Base-by-base conservation (phyloP, 2,113 vertebrate species). In the Silurus glanis region DNA sequence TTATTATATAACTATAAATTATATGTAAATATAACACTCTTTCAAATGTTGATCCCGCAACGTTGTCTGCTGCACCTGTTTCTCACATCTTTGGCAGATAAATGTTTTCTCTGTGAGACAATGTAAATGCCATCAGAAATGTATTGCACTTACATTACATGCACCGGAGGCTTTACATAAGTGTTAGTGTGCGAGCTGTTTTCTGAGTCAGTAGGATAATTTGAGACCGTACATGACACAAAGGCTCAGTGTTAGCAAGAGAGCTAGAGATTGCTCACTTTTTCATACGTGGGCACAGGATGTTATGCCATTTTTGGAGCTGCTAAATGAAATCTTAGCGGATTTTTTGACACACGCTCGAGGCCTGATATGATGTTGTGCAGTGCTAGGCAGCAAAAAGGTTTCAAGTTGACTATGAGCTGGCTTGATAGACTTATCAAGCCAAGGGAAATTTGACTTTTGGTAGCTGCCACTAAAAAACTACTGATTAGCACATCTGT, bases 191-290 rank as follows among this genome's bases (percentile, higher is more conserved):
- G 23, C 49, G 45, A 79, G 23, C 74, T 72, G 85, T 16, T 80
- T 78, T 81, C 71, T 90, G 91, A 91, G 74, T 91, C 89, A 89
- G 82, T 55, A 23, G 79, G 72, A 82, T 87, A 86, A 88, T 86
- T 88, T 85, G 79, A 86, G 83, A 74, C 64, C 61, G 85, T 74
- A 85, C 83, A 55, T 87, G 88, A 84, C 79, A 87, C n/a, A 37
- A 84, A 69, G 87, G 23, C 86, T 62, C n/a, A 28, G 21, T 66
- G 67, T 83, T 82, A 86, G 67, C 47, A 49, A 19, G 9, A 85
- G 84, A 89, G 28, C 69, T 67, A 55, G 82, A 88, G 82, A 88
- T 85, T 86, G 85, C 64, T 88, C 82, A 81, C 17, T 87, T 87
- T 89, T 84, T 53, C 61, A 75, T 84, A 64, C 17, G 78, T 82